A percentile compares a stretch with the other conserved stretches of the same genome.
Conservation (phyloP, 2,797 vertebrate species). For the Heterohyrax brucei region DNA sequence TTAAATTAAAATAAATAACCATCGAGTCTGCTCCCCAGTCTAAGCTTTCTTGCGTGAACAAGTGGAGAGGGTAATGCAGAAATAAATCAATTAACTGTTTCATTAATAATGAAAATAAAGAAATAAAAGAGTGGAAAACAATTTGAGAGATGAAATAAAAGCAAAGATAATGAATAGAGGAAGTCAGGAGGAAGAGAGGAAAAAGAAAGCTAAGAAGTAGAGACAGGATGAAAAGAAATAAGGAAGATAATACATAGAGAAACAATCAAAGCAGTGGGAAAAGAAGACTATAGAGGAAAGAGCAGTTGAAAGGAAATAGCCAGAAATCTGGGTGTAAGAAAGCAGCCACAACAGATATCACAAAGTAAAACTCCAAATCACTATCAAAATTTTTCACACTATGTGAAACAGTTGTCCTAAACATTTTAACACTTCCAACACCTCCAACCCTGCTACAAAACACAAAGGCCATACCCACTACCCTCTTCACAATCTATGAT, state of each 20-base stretch:
- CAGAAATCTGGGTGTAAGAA: conserved; percentile 7
- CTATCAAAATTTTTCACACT: background rate
- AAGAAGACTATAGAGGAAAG: background rate
- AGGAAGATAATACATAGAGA: background rate
- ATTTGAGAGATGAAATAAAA: background rate
- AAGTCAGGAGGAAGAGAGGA: background rate
- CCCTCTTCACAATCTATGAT: background rate
- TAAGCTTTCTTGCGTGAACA: background rate
- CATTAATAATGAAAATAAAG: too few species aligned
- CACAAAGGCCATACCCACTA: conserved; percentile 67
- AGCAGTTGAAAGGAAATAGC: background rate
- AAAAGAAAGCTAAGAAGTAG: background rate
- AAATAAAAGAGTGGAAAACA: background rate
- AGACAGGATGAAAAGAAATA: background rate
- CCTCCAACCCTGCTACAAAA: conserved; percentile 69
- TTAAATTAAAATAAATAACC: conserved; percentile 61
- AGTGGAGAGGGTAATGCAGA: background rate
- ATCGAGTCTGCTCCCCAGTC: background rate
- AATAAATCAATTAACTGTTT: background rate
- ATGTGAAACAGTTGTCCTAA: conserved; percentile 68
- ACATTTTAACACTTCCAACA: conserved; percentile 75
- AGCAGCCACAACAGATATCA: conserved; percentile 19
- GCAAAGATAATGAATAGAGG: background rate
- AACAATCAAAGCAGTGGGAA: background rate
- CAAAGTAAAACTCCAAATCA: conserved; percentile 13